Evolutionary conservation across 2,888 invertebrate genomes (phyloP), one percentile per base, ranked within the genome.

Genomic region (Ormyrus pomaceus): DNA sequence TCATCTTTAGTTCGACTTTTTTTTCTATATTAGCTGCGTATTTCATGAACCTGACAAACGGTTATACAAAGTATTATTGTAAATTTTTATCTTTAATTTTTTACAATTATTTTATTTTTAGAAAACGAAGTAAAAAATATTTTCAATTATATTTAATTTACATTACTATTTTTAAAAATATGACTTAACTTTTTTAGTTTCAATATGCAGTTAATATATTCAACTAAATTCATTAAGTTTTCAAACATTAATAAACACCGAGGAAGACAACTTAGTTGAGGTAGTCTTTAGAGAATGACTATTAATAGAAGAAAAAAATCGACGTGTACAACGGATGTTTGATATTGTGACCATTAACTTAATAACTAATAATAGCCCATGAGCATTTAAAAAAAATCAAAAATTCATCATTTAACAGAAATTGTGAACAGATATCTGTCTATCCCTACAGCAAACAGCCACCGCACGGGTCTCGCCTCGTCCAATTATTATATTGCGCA

Each of bases 361-460:
- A 70, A 71, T 56, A 61, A 34, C 34, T 34, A 62, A 58, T 48
- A 68, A 62, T 58, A 72, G 53, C 45, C 62, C 50, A 68, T 80
- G 34, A 64, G 68, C 68, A 71, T 74, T 46, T 5, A 69, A 69
- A 58, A 70, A 58, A 13, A 68, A 74, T 58, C 64, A 59, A 53
- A 53, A 34, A 68, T 50, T 81, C 59, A 74, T 78, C 58, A 75
- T 82, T 77, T 81, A 81, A 82, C 81, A 80, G 78, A 71, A 80
- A 80, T 73, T 76, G 83, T 86, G 83, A 85, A 83, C 84, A 84
- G 83, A 84, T 83, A 61, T 90, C 86, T 90, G 86, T 90, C 90
- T 90, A 91, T 91, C 87, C 89, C 91, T 87, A 90, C 90, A 90
- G 90, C 88, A 86, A 87, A 87, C 88, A 86, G 87, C 88, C 88